A percentile compares a stretch with the other conserved stretches of the same genome.
phyloP scores from a whole-genome alignment of 1,140 invertebrate genomes.

The Carcinoscorpius rotundicauda region DNA sequence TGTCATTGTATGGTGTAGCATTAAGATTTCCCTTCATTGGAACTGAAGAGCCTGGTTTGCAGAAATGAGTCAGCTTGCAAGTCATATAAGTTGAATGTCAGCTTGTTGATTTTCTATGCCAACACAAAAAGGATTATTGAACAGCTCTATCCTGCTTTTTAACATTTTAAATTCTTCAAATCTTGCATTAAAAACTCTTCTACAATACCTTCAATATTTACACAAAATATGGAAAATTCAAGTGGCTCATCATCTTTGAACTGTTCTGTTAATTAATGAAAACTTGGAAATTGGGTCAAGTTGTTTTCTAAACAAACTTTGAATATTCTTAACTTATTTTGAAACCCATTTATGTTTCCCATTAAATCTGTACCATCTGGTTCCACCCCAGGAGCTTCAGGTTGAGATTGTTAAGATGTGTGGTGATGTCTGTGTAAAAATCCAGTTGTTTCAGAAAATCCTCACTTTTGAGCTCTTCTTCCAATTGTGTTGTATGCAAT shows the following conservation, averaged over 20 bases:
- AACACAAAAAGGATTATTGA: conserved; percentile 3
- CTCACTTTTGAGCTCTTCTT: conserved; percentile 11
- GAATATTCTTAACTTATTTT: conserved; percentile 13
- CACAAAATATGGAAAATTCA: neutral
- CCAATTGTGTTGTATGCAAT: conserved; percentile 6
- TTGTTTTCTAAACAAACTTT: conserved; percentile 6
- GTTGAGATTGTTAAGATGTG: too few relatives aligned
- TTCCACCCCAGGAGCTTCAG: too few relatives aligned
- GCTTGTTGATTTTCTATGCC: neutral
- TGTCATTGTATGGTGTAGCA: too few relatives aligned
- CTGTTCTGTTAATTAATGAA: neutral
- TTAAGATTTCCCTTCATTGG: too few relatives aligned
- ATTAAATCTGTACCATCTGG: conserved; percentile 2
- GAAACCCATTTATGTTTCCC: conserved; percentile 13
- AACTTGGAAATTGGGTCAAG: conserved; percentile 4
- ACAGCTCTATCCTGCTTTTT: conserved; percentile 6
- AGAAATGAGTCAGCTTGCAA: conserved; percentile 3
- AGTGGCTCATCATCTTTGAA: neutral
- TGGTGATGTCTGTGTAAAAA: conserved; percentile 8
- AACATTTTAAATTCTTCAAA: neutral
- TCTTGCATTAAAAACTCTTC: conserved; percentile 4
- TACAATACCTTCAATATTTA: neutral
- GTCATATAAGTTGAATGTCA: conserved; percentile 2
- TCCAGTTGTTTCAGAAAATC: conserved; percentile 12
- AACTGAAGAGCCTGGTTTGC: neutral